Percentiles rank a stretch among this genome's conserved stretches.
These are phyloP conservation scores for Ceratosolen fusciceps DNA, from an alignment of 1,140 invertebrate species.

Conservation along the genomic window DNA sequence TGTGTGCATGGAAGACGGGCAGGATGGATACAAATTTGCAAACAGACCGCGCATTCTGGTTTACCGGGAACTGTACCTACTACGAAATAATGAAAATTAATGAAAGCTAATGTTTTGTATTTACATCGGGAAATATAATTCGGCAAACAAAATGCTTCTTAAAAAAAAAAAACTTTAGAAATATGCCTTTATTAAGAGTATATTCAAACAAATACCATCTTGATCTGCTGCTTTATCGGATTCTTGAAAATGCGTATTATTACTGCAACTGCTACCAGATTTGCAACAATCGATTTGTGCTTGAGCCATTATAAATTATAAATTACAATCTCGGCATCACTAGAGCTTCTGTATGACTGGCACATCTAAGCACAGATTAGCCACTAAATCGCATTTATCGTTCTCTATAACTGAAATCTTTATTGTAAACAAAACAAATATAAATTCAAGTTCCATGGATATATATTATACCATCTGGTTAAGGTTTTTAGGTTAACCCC, in stretches of 20 bases:
- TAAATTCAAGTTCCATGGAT: neutral
- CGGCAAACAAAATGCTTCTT: neutral
- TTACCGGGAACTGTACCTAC: constrained; percentile 52
- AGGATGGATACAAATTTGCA: constrained; percentile 91
- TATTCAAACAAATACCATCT: constrained; percentile 27
- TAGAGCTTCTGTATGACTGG: neutral
- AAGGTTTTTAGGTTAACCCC: too few species aligned
- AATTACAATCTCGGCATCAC: neutral
- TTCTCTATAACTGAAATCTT: neutral
- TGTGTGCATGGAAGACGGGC: constrained; percentile 92
- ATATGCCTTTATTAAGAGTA: too few species aligned
- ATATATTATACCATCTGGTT: too few species aligned
- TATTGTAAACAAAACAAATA: constrained; percentile 2
- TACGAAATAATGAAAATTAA: constrained; percentile 17
- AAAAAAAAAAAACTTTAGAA: neutral
- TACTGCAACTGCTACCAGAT: neutral
- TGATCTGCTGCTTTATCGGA: constrained; percentile 7
- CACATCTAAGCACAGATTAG: neutral
- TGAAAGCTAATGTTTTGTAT: neutral
- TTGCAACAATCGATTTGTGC: constrained; percentile 35
- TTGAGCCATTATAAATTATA: constrained; percentile 31
- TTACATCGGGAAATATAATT: too few species aligned
- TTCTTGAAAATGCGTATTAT: neutral
- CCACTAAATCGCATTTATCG: neutral
- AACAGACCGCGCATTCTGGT: constrained; percentile 91